These are phyloP conservation scores for Helogale parvula DNA, from an alignment of 2,113 vertebrate species.

Conservation along the genomic window DNA sequence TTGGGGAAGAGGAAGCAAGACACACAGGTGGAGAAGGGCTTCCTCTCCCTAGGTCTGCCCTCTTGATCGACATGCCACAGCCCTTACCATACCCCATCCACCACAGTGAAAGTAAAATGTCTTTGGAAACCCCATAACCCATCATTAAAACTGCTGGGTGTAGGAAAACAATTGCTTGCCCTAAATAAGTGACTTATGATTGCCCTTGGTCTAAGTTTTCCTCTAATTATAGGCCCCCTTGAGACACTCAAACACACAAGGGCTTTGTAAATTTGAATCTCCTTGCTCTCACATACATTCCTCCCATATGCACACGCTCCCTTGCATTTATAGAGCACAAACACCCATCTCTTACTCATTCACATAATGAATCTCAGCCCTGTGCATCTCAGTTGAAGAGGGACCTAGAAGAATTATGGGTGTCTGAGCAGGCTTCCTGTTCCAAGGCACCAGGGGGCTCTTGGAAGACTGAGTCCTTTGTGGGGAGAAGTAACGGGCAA, in stretches of 20 bases:
- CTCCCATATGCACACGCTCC: neutral
- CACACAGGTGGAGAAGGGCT: neutral
- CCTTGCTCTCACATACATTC: neutral
- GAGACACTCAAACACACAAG: slow-evolving; percentile 42
- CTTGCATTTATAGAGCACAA: slow-evolving; percentile 49
- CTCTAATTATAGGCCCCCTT: slow-evolving; percentile 17
- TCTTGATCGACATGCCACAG: neutral
- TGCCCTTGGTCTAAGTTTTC: neutral
- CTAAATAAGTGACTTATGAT: slow-evolving; percentile 13
- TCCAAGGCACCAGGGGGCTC: neutral
- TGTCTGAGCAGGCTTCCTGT: neutral
- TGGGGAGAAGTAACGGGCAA: neutral
- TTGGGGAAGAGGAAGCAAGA: neutral
- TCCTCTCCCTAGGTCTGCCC: neutral
- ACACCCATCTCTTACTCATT: slow-evolving; percentile 41
- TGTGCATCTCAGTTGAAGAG: neutral
- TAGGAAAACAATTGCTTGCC: neutral
- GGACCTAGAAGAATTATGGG: neutral
- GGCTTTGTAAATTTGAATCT: slow-evolving; percentile 39
- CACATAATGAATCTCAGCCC: slow-evolving; percentile 46
- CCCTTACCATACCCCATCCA: slow-evolving; percentile 8
- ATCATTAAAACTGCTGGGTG: neutral
- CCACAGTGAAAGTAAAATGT: slow-evolving; percentile 18
- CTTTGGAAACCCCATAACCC: neutral
- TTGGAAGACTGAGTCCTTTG: neutral